Conservation (phyloP, 2,113 vertebrate genomes). For the Elaphurus davidianus region DNA sequence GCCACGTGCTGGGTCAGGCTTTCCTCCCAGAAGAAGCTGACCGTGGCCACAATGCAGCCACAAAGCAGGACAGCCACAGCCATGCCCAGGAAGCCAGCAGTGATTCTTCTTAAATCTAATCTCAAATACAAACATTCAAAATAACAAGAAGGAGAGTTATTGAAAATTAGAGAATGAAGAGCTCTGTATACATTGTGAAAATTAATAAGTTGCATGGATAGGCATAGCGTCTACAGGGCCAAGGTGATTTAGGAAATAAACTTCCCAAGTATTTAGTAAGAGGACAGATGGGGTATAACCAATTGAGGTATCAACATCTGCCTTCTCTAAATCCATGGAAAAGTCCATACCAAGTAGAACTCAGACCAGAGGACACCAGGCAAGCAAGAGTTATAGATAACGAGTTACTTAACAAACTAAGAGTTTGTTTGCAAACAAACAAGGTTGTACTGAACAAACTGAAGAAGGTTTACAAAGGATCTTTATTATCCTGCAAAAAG, state of each 20-base stretch:
- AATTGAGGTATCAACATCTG: neutral
- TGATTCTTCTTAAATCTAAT: conserved; percentile 87
- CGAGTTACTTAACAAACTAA: neutral
- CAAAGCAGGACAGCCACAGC: conserved; percentile 88
- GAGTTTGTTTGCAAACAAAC: neutral
- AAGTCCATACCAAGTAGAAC: neutral
- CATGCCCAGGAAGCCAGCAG: conserved; percentile 87
- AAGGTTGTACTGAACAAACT: neutral
- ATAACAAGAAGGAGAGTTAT: neutral
- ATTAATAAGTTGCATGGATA: too few relatives aligned
- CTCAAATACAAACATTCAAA: conserved; percentile 5
- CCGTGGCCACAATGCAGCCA: conserved; percentile 84
- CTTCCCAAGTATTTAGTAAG: neutral
- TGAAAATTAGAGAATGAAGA: neutral
- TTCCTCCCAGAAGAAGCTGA: conserved; percentile 91
- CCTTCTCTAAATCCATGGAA: neutral
- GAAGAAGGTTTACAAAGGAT: neutral
- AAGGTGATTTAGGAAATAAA: neutral
- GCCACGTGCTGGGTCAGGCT: conserved; percentile 88
- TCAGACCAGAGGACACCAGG: neutral
- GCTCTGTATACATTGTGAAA: neutral
- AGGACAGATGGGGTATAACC: neutral
- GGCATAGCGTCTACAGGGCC: neutral
- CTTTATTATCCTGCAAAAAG: neutral
- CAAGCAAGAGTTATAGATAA: neutral